Base-by-base conservation (phyloP, 2,888 invertebrate genomes). In the Muschampia plurimacula region DNA sequence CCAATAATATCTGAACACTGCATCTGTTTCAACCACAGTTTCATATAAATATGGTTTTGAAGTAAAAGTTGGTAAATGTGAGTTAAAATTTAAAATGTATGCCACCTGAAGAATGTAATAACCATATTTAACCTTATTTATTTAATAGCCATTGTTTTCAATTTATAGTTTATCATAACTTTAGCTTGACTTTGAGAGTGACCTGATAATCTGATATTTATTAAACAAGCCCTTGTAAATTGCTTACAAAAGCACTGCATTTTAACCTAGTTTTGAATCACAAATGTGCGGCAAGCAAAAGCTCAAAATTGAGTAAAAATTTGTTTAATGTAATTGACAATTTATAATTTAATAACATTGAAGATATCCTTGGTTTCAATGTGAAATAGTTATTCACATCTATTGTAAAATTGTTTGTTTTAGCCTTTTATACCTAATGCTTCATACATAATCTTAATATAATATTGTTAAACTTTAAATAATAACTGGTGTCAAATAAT, bases 171-270 rank as follows among this genome's bases (percentile, higher is more conserved):
- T 69, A 69, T 57, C 68, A 55, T 73, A 49, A 62, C 28, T 70
- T 73, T 60, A 46, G 59, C 67, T 66, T 70, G 75, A 74, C 68
- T 70, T 75, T 77, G 74, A 71, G 36, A 64, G 44, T 72, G 72
- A 72, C 72, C 72, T 72, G 68, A 64, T 68, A 68, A 67, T 64
- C 15, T 64, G 57, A 64, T 72, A 68, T 72, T 68, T 68, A 68
- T 72, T 41, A 57, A 64, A 63, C 57, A 63, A 64, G 63, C 49
- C 36, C 36, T 57, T 57, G 39, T 41, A 64, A 59, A 68, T 64
- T 39, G n/a, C 22, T 13, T 22, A 55, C 32, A 63, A 69, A 59
- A 55, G 52, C 28, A 67, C 15, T 64, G 64, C 39, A 39, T 44
- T 67, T 10, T 63, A 67, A 55, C 36, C 46, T 44, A 68, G 64